Base-by-base conservation (phyloP, 2,888 invertebrate species). In the Cephalotes varians region DNA sequence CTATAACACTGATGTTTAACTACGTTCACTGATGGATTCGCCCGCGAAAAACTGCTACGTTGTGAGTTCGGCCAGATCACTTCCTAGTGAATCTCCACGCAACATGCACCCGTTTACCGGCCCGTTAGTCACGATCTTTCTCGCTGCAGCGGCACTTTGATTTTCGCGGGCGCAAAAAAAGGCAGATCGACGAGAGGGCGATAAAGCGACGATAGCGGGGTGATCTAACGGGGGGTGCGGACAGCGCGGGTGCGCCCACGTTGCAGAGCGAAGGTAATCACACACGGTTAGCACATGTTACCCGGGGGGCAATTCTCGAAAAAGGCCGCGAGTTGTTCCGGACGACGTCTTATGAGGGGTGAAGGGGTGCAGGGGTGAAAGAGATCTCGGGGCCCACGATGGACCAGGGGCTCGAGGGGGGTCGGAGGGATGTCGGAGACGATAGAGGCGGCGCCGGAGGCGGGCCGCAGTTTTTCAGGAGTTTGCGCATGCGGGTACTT, bases 401-500 rank as follows among this genome's bases (percentile, higher is more conserved):
- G 80, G 86, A 80, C 56, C 84, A 40, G 64, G 67, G 67, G 82
- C 31, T 69, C 60, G 72, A 80, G 56, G 72, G 83, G 64, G 69
- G 76, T 64, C 80, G 84, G 82, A 83, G 88, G 86, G 88, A 86
- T 89, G 88, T 83, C 81, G 86, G 88, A 89, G 86, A 85, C 88
- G 89, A 83, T 82, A 91, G 91, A 91, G 93, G 94, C 94, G 94
- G 93, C 87, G 90, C 92, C 92, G 91, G 91, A 91, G 93, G 94
- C 93, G 94, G 93, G 91, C 91, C 94, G 90, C 90, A 94, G 86
- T 94, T 94, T 94, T 94, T 93, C 91, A 81, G 64, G 86, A 85
- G 87, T 80, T 90, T 92, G 94, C 94, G 94, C 94, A 94, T 94
- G 94, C 94, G 94, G 91, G 88, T 85, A 93, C 93, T 93, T 94